Conservation (phyloP, 2,888 invertebrate species). For the Drosophila neotestacea region DNA sequence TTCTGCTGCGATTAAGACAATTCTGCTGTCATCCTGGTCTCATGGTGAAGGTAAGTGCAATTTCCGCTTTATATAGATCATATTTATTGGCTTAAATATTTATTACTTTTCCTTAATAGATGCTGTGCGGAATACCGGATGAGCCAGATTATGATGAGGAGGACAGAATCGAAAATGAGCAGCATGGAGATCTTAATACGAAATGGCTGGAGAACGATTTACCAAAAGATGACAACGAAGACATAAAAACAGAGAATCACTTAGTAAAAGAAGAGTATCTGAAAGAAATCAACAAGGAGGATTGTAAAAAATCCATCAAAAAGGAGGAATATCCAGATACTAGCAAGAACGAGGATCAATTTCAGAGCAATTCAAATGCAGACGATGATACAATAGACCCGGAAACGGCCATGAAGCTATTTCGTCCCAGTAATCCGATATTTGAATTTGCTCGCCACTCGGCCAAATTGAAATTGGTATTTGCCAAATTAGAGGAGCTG, state of each 20-base stretch:
- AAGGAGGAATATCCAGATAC: background rate
- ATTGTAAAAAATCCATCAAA: too few species aligned
- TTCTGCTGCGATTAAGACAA: constrained; percentile 93
- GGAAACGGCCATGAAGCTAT: constrained; percentile 9
- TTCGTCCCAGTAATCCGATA: constrained; percentile 23
- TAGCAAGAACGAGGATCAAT: background rate
- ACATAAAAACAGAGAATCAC: background rate
- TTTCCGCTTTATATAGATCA: background rate
- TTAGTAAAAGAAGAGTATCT: background rate
- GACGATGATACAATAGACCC: background rate
- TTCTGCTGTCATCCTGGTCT: constrained; percentile 95
- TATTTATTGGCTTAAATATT: background rate
- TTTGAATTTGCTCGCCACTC: constrained; percentile 10
- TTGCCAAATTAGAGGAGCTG: constrained; percentile 6
- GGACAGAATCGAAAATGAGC: background rate
- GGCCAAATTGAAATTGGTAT: constrained; percentile 11
- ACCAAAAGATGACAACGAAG: background rate
- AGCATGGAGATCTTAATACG: constrained; percentile 3
- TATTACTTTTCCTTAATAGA: background rate
- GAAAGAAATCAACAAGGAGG: background rate
- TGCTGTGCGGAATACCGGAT: constrained; percentile 2
- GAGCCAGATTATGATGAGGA: constrained; percentile 6
- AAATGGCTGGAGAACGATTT: background rate
- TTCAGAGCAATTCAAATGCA: too few species aligned
- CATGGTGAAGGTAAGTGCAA: constrained; percentile 85